Evolutionary conservation across 2,888 invertebrate species (phyloP).

Genomic region (Diachrysia chrysitis): DNA sequence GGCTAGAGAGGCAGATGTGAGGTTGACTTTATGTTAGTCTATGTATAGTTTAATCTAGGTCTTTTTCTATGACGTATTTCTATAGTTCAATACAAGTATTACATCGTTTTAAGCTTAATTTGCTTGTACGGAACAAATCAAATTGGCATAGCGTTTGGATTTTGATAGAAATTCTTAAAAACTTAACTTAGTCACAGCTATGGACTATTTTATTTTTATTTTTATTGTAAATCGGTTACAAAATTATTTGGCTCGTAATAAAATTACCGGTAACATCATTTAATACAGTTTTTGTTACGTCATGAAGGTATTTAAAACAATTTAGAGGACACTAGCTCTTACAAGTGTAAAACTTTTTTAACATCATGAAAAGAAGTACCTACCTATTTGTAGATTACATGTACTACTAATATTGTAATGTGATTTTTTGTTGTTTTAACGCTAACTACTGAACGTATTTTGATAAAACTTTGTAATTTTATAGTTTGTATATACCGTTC

Average conservation of each 20-base stretch:
- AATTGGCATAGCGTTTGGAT: not conserved
- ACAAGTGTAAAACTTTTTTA: too few species aligned
- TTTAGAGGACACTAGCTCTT: too few species aligned
- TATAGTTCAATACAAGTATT: not conserved
- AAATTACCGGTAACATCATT: not conserved
- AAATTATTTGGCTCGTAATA: not conserved
- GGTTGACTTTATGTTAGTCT: too few species aligned
- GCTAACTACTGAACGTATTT: too few species aligned
- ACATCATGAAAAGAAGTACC: too few species aligned
- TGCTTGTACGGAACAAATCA: not conserved
- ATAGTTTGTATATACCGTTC: too few species aligned
- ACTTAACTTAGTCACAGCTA: not conserved
- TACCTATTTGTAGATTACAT: too few species aligned
- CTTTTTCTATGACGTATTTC: not conserved
- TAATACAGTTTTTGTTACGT: not conserved
- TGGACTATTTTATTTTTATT: not conserved
- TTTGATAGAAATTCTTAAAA: not conserved
- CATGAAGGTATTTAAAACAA: not conserved
- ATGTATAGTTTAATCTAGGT: not conserved
- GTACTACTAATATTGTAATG: too few species aligned
- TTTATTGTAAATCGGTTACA: not conserved
- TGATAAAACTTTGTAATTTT: too few species aligned
- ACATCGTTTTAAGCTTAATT: not conserved
- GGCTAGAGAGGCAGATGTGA: too few species aligned
- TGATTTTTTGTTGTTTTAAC: too few species aligned